Percentiles rank a stretch among this genome's conserved stretches.
Evolutionary conservation across 2,113 vertebrate genomes (phyloP).

Genomic region (Lophius piscatorius): DNA sequence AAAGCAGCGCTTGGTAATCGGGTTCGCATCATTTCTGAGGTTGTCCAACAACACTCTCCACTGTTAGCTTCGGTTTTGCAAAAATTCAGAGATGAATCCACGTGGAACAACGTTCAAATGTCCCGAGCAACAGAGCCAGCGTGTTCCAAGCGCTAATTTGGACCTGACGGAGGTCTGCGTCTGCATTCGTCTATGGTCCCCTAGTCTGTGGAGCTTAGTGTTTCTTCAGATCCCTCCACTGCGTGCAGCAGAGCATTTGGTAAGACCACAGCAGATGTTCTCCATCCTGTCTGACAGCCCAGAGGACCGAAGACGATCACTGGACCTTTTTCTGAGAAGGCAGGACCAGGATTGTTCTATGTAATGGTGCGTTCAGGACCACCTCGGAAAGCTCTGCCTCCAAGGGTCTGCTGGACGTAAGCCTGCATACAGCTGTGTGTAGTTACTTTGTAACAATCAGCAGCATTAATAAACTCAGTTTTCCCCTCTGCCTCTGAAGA

Average conservation of each 20-base stretch:
- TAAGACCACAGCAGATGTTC: neutral
- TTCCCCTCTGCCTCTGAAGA: neutral
- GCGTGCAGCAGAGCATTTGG: neutral
- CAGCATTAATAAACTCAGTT: too few species aligned
- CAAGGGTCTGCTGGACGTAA: neutral
- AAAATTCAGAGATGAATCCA: too few species aligned
- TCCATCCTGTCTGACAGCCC: slow-evolving; percentile 35
- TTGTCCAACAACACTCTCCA: slow-evolving; percentile 1
- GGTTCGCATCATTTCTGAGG: slow-evolving; percentile 28
- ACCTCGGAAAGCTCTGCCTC: neutral
- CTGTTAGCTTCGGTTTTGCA: slow-evolving; percentile 20
- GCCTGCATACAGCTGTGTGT: neutral
- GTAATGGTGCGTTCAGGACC: slow-evolving; percentile 30
- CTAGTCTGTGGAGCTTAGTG: neutral
- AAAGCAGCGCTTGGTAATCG: slow-evolving; percentile 60
- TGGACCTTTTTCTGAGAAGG: slow-evolving; percentile 2
- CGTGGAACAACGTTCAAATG: neutral
- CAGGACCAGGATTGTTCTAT: neutral
- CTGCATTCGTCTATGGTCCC: neutral
- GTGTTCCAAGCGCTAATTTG: neutral
- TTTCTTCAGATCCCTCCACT: accelerated
- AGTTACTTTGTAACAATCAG: neutral
- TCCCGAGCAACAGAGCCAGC: neutral
- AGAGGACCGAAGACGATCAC: neutral
- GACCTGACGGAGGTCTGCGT: neutral